phyloP scores from a whole-genome alignment of 2,797 vertebrate species.

The Jordanella pulchra region DNA sequence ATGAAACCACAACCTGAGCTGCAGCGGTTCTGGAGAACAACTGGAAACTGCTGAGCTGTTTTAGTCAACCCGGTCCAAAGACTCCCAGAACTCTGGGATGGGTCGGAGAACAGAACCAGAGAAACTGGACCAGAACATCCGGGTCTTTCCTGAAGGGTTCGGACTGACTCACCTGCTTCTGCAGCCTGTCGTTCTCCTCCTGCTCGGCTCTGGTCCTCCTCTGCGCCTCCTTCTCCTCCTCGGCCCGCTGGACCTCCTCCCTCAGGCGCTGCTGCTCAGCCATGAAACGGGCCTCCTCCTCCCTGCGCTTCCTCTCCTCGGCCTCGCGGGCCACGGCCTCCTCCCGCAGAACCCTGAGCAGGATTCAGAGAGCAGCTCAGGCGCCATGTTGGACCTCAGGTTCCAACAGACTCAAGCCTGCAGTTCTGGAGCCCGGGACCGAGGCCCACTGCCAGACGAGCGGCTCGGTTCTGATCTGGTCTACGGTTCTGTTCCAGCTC shows the following conservation, averaged over 20 bases:
- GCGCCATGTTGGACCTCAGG: neutral
- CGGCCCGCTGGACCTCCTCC: constrained; percentile 75
- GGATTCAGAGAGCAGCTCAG: neutral
- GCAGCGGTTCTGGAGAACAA: too few relatives aligned
- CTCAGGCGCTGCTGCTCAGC: constrained; percentile 76
- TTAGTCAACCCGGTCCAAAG: too few relatives aligned
- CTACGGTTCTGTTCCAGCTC: too few relatives aligned
- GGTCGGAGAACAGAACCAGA: too few relatives aligned
- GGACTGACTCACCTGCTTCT: constrained; percentile 85
- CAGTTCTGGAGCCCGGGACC: too few relatives aligned
- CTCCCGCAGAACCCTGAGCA: constrained; percentile 80
- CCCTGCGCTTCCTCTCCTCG: constrained; percentile 84
- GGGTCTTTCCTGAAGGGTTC: neutral
- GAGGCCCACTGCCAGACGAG: too few relatives aligned
- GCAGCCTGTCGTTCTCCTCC: constrained; percentile 87
- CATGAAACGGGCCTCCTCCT: constrained; percentile 84
- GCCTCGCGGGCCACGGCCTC: constrained; percentile 82
- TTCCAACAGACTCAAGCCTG: neutral
- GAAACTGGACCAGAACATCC: neutral
- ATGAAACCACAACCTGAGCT: too few relatives aligned
- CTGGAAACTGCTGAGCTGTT: too few relatives aligned
- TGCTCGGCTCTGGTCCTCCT: constrained; percentile 82
- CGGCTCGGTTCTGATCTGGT: too few relatives aligned
- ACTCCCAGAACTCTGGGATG: too few relatives aligned
- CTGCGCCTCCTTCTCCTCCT: constrained; percentile 83